Conservation (phyloP, 1,140 invertebrate species). For the Drosophila parabipectinata region DNA sequence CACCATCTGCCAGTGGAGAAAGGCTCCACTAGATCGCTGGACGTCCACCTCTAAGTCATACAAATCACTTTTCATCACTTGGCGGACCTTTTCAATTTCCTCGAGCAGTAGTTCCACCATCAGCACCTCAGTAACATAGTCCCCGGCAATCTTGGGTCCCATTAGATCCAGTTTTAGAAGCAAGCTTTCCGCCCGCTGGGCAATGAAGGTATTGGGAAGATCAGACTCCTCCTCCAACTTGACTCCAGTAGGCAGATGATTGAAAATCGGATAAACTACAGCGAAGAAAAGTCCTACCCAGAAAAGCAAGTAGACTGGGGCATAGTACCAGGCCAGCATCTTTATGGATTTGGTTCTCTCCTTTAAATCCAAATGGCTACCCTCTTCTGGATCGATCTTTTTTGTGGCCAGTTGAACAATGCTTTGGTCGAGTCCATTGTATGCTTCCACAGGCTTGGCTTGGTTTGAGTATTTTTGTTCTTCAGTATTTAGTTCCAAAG, state of each 20-base stretch:
- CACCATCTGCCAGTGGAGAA: slow-evolving; percentile 91
- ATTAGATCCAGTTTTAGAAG: slow-evolving; percentile 88
- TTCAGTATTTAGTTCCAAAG: slow-evolving; percentile 6
- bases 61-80: slow-evolving; percentile 48
- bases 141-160: slow-evolving; percentile 88
- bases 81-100: slow-evolving; percentile 54
- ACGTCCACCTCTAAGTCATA: slow-evolving; percentile 72
- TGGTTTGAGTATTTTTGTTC: background rate
- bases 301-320: slow-evolving; percentile 59
- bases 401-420: slow-evolving; percentile 13
- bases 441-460: background rate
- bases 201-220: slow-evolving; percentile 59
- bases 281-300: slow-evolving; percentile 71
- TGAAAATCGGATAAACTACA: slow-evolving; percentile 63
- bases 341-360: slow-evolving; percentile 13
- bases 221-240: slow-evolving; percentile 51
- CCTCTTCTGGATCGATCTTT: slow-evolving; percentile 2
- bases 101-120: slow-evolving; percentile 86
- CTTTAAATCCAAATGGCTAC: background rate
- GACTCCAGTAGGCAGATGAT: slow-evolving; percentile 56
- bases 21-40: slow-evolving; percentile 88
- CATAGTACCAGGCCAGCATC: slow-evolving; percentile 70
- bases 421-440: slow-evolving; percentile 10
- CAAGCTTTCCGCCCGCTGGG: slow-evolving; percentile 76
- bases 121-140: slow-evolving; percentile 87